Evolutionary conservation across 2,797 vertebrate genomes (phyloP), one percentile per base, ranked within the genome.

Genomic region (Enteromius mattozi): DNA sequence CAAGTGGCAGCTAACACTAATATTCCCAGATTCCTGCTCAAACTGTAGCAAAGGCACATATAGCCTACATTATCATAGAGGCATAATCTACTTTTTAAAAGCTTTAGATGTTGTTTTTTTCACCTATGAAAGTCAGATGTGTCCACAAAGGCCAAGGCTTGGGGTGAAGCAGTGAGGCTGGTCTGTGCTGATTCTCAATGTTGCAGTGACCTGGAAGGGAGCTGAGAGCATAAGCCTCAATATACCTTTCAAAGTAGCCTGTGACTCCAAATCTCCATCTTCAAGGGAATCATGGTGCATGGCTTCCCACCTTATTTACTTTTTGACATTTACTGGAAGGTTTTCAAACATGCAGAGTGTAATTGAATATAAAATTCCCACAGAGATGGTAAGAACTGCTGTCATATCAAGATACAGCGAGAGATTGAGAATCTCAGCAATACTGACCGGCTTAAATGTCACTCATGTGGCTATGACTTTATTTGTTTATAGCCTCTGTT

Each of bases 321-420:
- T 88, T 88, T 80, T 90, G 90, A 90, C 88, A 89, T 91, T 90
- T 90, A 77, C 85, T 81, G 83, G 85, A 27, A 87, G 82, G 85
- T 88, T 89, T 89, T 84, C 78, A 81, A 80, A 79, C 75, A 85
- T 71, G 81, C 80, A 75, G 74, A 82, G 79, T 66, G 81, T 88
- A 89, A 89, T 86, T 89, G 88, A 89, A 91, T 88, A 86, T 86
- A 88, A 88, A 86, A 80, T 88, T 84, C 47, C 68, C 21, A 81
- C 83, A 84, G 81, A 74, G 85, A 82, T 81, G 78, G 72, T 37
- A 65, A 71, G 33, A 82, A 85, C 79, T 69, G 77, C 68, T 56
- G n/a, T 68, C 78, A 88, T 86, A 88, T 88, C 80, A 84, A 90
- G 83, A 86, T 84, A 81, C 68, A 83, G 80, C 30, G 45, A 45